A percentile compares a stretch with the other conserved stretches of the same genome.
These are phyloP conservation scores for Halcyon badia DNA, from an alignment of 2,797 vertebrate genomes.

Conservation along the genomic window DNA sequence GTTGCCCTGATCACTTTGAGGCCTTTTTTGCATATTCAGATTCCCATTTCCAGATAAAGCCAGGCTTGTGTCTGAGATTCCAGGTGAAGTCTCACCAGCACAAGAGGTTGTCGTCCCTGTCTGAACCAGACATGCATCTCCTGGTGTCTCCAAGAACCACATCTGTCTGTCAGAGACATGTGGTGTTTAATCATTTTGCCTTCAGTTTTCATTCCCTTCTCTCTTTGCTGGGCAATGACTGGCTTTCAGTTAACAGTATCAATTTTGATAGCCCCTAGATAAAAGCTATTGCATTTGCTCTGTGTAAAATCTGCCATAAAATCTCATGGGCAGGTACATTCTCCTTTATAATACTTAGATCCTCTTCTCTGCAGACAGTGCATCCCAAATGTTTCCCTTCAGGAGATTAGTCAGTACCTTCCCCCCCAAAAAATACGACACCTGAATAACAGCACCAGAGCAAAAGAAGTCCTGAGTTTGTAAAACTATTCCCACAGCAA, in stretches of 20 bases:
- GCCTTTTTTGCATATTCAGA: background rate
- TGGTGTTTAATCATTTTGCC: background rate
- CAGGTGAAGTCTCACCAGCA: background rate
- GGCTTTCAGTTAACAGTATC: background rate
- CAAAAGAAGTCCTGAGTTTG: background rate
- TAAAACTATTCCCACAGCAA: background rate
- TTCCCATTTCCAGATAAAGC: background rate
- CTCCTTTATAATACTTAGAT: background rate
- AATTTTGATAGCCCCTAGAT: background rate
- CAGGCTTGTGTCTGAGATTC: background rate
- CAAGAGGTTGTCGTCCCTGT: background rate
- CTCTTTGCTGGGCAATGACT: background rate
- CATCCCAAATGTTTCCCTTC: background rate
- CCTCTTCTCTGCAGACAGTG: background rate
- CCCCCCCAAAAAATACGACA: accelerated
- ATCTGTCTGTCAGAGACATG: background rate
- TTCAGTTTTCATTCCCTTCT: background rate
- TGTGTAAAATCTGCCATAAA: background rate
- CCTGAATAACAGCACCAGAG: background rate
- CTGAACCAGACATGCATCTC: background rate
- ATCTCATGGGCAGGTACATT: background rate
- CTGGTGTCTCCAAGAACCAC: background rate
- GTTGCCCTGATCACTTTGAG: background rate
- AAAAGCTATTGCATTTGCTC: background rate
- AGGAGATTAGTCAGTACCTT: background rate